Conservation (phyloP, 2,888 invertebrate species). For the Chironomus tentans region DNA sequence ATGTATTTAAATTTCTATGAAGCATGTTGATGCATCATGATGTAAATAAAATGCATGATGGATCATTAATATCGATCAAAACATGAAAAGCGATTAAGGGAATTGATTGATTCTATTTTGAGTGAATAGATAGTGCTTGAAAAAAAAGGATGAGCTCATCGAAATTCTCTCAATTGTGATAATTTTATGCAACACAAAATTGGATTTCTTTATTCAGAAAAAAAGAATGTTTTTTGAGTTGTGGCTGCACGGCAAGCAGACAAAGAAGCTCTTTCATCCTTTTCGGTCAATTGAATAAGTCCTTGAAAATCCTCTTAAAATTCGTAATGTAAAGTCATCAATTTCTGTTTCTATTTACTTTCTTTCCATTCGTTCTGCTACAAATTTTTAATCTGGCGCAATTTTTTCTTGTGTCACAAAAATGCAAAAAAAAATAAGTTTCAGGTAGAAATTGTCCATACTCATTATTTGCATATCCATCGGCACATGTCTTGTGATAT, state of each 20-base stretch:
- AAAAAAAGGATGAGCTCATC: background rate
- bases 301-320: slow-evolving; percentile 19
- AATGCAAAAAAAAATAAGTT: background rate
- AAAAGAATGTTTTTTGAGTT: too few relatives aligned
- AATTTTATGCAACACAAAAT: slow-evolving; percentile 21
- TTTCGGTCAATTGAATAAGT: slow-evolving; percentile 25
- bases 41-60: background rate
- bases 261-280: background rate
- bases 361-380: background rate
- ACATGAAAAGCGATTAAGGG: background rate
- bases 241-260: background rate
- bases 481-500: background rate
- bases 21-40: background rate
- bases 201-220: slow-evolving; percentile 1
- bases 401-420: background rate
- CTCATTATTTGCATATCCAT: background rate
- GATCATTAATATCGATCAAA: slow-evolving; percentile 20
- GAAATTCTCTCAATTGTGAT: background rate
- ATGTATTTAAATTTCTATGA: background rate
- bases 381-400: background rate
- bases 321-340: slow-evolving; percentile 9
- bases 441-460: background rate
- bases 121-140: too few relatives aligned
- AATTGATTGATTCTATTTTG: background rate
- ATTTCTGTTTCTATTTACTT: background rate